Conservation (phyloP, 2,797 vertebrate genomes). For the Xerus rutilus region DNA sequence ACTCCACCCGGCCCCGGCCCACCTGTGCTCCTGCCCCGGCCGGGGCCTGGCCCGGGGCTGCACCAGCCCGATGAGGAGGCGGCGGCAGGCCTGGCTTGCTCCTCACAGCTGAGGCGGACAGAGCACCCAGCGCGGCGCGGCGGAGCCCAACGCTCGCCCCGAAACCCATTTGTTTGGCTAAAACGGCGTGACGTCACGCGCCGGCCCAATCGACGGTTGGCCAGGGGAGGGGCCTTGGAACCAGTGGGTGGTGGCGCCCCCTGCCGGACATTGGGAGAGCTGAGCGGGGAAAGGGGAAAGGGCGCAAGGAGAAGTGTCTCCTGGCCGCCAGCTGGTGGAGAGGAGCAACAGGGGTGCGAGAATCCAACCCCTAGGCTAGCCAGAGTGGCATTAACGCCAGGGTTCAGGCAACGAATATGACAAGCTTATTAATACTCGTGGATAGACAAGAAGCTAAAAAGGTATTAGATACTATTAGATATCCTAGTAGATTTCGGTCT, state of each 20-base stretch:
- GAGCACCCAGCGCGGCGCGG: conserved; percentile 68
- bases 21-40: conserved; percentile 64
- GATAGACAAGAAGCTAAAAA: neutral
- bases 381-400: neutral
- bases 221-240: conserved; percentile 61
- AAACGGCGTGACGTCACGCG: conserved; percentile 81
- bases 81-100: conserved; percentile 56
- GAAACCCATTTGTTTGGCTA: conserved; percentile 83
- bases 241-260: neutral
- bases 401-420: neutral
- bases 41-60: conserved; percentile 61
- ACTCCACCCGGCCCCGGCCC: neutral
- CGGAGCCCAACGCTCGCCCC: conserved; percentile 71
- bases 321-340: neutral
- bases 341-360: neutral
- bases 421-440: neutral
- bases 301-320: neutral
- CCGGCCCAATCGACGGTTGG: conserved; percentile 75
- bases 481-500: neutral
- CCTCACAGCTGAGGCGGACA: conserved; percentile 45
- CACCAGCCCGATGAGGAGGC: conserved; percentile 30
- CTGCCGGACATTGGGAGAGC: neutral
- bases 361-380: neutral
- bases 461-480: neutral
- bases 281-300: neutral